Evolutionary conservation across 2,888 invertebrate species (phyloP), one percentile per base, ranked within the genome.

Genomic region (Tiliacea citrago): DNA sequence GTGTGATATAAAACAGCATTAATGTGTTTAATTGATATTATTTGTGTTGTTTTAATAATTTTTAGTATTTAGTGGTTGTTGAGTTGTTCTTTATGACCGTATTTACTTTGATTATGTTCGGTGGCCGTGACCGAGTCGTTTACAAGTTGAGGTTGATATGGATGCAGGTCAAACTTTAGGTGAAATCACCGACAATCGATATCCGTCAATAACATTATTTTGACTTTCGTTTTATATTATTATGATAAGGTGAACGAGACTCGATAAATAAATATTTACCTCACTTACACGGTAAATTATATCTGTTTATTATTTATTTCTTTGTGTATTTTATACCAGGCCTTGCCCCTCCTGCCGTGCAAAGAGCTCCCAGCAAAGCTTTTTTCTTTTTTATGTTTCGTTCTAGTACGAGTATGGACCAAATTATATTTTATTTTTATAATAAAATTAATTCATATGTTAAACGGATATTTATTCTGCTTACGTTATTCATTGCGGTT

Each of bases 21-120:
- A 82, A 66, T 58, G 72, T 80, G 49, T 73, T 75, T 68, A 73
- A 78, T 82, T 72, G 67, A 67, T 68, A 73, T 53, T 65, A 66
- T 73, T 61, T 62, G 58, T 86, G 55, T 61, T 62, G 53, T 79
- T 65, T 71, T 69, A 67, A 58, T 74, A 60, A 77, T 75, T 74
- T 53, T 70, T 78, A 58, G 57, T 70, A n/a, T 74, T 75, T 63
- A 68, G 77, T 61, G 61, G 68, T 57, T 57, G 39, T 70, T 49
- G 18, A 67, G 45, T 75, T 71, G 78, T 87, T 79, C 77, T 81
- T 87, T 81, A 85, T 85, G 81, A 67, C 61, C 75, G 39, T 77
- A 73, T 79, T 81, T 83, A 77, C 66, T 83, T 77, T 75, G 57
- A 71, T 69, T 75, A 45, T 74, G 63, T 58, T 63, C 4, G n/a